Evolutionary conservation across 2,113 vertebrate genomes (phyloP).

Genomic region (Eolophus roseicapilla): DNA sequence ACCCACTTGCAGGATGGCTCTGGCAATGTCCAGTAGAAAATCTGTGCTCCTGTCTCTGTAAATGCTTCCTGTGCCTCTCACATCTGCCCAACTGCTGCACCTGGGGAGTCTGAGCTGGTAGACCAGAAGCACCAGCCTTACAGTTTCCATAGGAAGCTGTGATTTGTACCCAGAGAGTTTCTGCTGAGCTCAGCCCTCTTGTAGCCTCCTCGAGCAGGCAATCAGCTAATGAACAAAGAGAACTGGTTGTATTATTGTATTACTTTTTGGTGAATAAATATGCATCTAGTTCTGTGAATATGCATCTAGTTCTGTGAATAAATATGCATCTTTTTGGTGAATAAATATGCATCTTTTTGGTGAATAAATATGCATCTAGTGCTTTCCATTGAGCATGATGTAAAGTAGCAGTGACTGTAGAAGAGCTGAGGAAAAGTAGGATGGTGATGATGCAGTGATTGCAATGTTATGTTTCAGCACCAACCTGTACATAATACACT

Average conservation of each 20-base stretch:
- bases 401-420: background rate
- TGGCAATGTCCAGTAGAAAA: background rate
- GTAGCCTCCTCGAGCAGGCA: background rate
- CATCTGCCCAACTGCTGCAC: background rate
- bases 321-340: background rate
- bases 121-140: background rate
- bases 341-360: background rate
- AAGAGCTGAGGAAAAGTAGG: background rate
- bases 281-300: background rate
- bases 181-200: background rate
- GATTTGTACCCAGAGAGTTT: background rate
- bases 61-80: background rate
- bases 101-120: background rate
- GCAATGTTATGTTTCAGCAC: background rate
- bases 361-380: background rate
- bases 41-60: background rate
- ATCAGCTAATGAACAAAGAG: background rate
- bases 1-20: too few species aligned
- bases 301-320: background rate
- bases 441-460: background rate
- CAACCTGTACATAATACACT: fast-evolving
- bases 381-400: background rate
- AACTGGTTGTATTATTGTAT: background rate
- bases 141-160: background rate
- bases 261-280: background rate